A percentile compares a stretch with the other conserved stretches of the same genome.
These are phyloP conservation scores for Typhlichthys eigenmanni DNA, from an alignment of 2,797 vertebrate genomes.

Conservation along the genomic window DNA sequence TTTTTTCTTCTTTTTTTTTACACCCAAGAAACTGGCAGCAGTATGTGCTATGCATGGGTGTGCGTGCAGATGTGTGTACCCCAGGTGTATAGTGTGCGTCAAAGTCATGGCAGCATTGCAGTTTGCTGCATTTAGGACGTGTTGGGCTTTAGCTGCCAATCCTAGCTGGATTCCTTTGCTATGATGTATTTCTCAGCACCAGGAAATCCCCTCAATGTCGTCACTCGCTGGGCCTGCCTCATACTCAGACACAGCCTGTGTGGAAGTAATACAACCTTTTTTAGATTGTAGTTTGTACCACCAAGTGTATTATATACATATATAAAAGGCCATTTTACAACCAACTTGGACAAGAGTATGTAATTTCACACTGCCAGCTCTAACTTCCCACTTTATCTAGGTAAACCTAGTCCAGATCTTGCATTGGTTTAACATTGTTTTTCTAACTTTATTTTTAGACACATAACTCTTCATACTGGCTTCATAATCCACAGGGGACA, in stretches of 20 bases:
- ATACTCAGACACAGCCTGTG: constrained; percentile 24
- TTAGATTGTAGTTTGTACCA: constrained; percentile 19
- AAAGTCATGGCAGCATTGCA: constrained; percentile 23
- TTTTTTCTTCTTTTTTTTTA: too few species aligned
- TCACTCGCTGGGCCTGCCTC: constrained; percentile 56
- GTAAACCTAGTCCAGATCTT: too few species aligned
- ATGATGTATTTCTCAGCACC: constrained; percentile 72
- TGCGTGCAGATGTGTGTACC: neutral
- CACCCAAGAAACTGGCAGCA: neutral
- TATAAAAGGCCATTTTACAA: constrained; percentile 13
- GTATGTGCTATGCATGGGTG: neutral
- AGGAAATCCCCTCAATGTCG: constrained; percentile 79
- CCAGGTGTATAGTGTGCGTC: constrained; percentile 33
- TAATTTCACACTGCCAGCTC: constrained; percentile 2
- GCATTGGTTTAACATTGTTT: too few species aligned
- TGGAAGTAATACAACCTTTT: constrained; percentile 15
- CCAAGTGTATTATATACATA: constrained; percentile 4
- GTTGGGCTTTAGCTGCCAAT: constrained; percentile 69
- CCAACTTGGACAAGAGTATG: neutral
- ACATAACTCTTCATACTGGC: too few species aligned
- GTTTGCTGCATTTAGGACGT: constrained; percentile 57
- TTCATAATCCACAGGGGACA: too few species aligned
- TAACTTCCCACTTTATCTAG: too few species aligned
- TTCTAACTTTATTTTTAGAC: too few species aligned
- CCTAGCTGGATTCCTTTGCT: constrained; percentile 72